Evolutionary conservation across 2,797 vertebrate species (phyloP).

Genomic region (Echiichthys vipera): DNA sequence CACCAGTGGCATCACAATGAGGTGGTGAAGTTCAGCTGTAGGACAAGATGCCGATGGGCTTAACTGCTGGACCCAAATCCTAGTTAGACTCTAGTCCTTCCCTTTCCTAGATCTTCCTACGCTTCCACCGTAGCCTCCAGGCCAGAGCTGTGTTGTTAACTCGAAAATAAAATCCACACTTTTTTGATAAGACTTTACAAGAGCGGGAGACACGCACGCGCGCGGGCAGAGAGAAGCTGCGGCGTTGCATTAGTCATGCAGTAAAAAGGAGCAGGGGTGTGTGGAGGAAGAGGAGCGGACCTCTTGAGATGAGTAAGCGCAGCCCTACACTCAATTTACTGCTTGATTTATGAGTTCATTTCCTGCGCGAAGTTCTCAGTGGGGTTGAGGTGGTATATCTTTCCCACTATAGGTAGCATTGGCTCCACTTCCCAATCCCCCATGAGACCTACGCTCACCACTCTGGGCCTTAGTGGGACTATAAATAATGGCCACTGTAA

Average conservation of each 20-base stretch:
- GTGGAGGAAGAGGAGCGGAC: slow-evolving; percentile 77
- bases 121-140: slow-evolving; percentile 31
- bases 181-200: slow-evolving; percentile 52
- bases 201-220: slow-evolving; percentile 19
- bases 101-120: neutral
- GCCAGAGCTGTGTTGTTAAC: slow-evolving; percentile 40
- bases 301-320: slow-evolving; percentile 81
- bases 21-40: slow-evolving; percentile 58
- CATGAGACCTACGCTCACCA: slow-evolving; percentile 65
- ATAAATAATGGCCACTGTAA: slow-evolving; percentile 77
- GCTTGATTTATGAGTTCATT: slow-evolving; percentile 83
- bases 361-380: slow-evolving; percentile 73
- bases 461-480: slow-evolving; percentile 63
- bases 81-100: neutral
- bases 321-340: slow-evolving; percentile 78
- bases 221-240: slow-evolving; percentile 52
- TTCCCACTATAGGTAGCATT: slow-evolving; percentile 69
- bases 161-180: slow-evolving; percentile 52
- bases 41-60: slow-evolving; percentile 45
- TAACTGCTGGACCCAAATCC: neutral
- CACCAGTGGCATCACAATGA: slow-evolving; percentile 68
- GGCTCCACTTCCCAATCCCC: slow-evolving; percentile 72
- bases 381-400: slow-evolving; percentile 76
- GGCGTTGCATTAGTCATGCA: slow-evolving; percentile 72
- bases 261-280: slow-evolving; percentile 64